A percentile compares a stretch with the other conserved stretches of the same genome.
phyloP scores from a whole-genome alignment of 2,113 vertebrate genomes.

The Meleagris gallopavo region DNA sequence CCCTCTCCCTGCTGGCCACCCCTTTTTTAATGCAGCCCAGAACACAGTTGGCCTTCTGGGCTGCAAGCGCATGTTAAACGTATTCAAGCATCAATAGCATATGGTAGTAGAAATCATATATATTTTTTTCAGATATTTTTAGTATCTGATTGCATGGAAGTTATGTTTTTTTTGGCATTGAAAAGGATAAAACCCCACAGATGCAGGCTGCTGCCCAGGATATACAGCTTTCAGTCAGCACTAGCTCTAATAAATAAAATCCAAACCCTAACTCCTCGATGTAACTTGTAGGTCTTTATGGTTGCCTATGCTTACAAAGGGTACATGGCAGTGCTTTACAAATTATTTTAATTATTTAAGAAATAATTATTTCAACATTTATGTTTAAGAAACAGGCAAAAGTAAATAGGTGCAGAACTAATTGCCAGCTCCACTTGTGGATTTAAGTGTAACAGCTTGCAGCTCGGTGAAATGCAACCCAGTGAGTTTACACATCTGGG shows the following conservation, averaged over 20 bases:
- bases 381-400: slow-evolving; percentile 36
- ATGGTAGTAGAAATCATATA: background rate
- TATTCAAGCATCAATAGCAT: background rate
- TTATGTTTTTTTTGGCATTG: background rate
- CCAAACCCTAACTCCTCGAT: background rate
- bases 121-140: background rate
- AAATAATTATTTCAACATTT: slow-evolving; percentile 39
- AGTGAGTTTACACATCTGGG: slow-evolving; percentile 23
- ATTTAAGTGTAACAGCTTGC: slow-evolving; percentile 29
- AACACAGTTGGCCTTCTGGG: no score
- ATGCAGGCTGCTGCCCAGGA: background rate
- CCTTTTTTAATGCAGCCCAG: no score
- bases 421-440: slow-evolving; percentile 14
- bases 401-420: slow-evolving; percentile 2
- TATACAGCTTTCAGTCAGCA: background rate
- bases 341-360: background rate
- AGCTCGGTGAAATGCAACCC: slow-evolving; percentile 32
- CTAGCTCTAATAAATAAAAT: background rate
- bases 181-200: background rate
- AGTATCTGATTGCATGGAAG: background rate
- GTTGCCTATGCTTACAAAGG: background rate
- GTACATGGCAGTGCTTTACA: background rate
- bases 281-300: background rate
- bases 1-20: no score
- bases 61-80: background rate